Base-by-base conservation (phyloP, 2,797 vertebrate species). In the Ambastaia sidthimunki region DNA sequence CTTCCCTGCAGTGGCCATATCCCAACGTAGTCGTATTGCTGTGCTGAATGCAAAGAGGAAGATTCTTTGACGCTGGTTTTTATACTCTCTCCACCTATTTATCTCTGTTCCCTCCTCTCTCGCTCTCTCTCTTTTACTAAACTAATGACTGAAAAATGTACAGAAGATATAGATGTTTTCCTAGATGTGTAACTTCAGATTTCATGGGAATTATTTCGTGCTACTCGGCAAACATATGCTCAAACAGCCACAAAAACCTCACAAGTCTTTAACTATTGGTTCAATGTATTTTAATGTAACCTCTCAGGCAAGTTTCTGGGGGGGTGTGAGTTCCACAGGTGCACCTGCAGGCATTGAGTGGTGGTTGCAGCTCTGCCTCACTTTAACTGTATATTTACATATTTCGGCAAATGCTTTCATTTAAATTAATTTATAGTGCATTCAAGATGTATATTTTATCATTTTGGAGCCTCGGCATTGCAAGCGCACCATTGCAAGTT, bases 1-100 rank as follows among this genome's bases (percentile, higher is more conserved):
- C 88, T 92, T 91, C 10, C 91, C 91, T 83, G 84, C 86, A 85
- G 90, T 92, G 62, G 89, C 67, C 91, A 93, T 93, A 60, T 71
- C 63, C 62, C 74, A 23, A 19, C 52, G 66, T 54, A 67, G 47
- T 82, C 23, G 34, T 34, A 34, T 31, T 31, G n/a, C 59, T 47
- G 48, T 19, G 59, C 50, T 44, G 28, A 68, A 28, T 28, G 47
- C 25, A 71, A 59, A 65, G 55, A 78, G 52, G 65, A 18, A 75
- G 41, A 78, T 15, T 37, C 15, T 59, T 70, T 81, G 71, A 66
- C 48, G 6, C 28, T 21, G 2, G 25, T 57, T 72, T 78, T 80
- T 86, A 84, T 86, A 82, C 70, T 47, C 73, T 37, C 77, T 76
- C 75, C 28, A 54, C 18, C 63, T 16, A 11, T 57, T 18, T 52